Conservation (phyloP, 2,888 invertebrate species). For the Blera fallax region DNA sequence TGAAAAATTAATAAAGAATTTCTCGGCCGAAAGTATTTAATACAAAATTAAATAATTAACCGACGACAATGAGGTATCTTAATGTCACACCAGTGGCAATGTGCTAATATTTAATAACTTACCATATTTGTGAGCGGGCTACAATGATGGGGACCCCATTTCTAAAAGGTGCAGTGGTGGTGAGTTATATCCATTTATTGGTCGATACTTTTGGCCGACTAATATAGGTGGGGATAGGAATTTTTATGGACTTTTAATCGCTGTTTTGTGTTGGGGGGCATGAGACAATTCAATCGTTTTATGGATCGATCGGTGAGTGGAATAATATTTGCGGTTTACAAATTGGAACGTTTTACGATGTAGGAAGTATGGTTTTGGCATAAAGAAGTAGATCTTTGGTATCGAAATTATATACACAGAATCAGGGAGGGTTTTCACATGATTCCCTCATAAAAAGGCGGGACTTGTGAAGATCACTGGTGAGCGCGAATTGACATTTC, state of each 20-base stretch:
- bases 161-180: constrained; percentile 20
- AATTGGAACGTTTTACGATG: constrained; percentile 61
- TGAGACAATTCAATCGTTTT: constrained; percentile 67
- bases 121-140: constrained; percentile 61
- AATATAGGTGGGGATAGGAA: constrained; percentile 48
- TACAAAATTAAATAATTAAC: constrained; percentile 71
- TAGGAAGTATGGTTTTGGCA: constrained; percentile 58
- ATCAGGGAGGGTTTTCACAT: constrained; percentile 6
- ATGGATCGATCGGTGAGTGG: constrained; percentile 50
- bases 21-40: constrained; percentile 52
- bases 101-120: constrained; percentile 73
- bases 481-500: constrained; percentile 17
- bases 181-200: constrained; percentile 29
- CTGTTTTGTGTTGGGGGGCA: constrained; percentile 47
- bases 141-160: constrained; percentile 40
- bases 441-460: constrained; percentile 28
- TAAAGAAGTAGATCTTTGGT: constrained; percentile 39
- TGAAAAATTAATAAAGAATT: constrained; percentile 73
- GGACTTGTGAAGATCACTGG: constrained; percentile 20
- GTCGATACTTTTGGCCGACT: constrained; percentile 23
- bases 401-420: background rate
- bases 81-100: constrained; percentile 67
- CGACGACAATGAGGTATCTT: constrained; percentile 66
- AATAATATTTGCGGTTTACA: constrained; percentile 38
- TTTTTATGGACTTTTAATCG: constrained; percentile 70